Conservation (phyloP, 1,140 invertebrate genomes). For the Sycophila sp. region DNA sequence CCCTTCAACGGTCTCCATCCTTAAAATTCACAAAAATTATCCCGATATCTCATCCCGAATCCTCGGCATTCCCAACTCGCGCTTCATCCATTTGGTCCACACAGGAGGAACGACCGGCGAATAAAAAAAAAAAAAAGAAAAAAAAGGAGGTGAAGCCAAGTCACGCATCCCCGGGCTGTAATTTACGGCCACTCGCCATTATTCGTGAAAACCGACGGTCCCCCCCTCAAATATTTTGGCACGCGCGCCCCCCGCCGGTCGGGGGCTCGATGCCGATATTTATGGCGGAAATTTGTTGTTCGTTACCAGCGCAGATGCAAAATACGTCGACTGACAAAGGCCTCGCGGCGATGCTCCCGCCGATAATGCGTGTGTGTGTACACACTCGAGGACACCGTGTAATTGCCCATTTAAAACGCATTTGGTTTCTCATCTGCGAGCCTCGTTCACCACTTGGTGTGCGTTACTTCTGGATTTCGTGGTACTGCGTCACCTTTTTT, state of each 20-base stretch:
- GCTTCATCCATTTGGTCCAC: neutral
- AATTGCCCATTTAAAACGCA: neutral
- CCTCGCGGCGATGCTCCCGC: no score
- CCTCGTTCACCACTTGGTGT: neutral
- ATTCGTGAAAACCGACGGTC: neutral
- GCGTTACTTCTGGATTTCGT: neutral
- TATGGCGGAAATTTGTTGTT: slow-evolving; percentile 37
- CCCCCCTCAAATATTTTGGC: slow-evolving; percentile 51
- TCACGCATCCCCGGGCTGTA: neutral
- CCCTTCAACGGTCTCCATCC: no score
- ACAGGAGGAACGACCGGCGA: neutral
- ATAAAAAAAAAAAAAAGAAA: slow-evolving; percentile 37
- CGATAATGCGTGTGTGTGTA: neutral
- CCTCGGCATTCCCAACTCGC: neutral
- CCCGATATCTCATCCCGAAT: no score
- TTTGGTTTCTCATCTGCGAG: neutral
- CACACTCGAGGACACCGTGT: neutral
- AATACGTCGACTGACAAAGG: slow-evolving; percentile 16
- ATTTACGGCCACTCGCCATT: neutral
- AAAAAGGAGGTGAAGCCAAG: slow-evolving; percentile 30
- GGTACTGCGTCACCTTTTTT: no score
- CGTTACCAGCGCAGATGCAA: slow-evolving; percentile 49
- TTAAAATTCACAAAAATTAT: no score
- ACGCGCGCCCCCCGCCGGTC: slow-evolving; percentile 37
- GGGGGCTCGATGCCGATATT: neutral